Percentiles rank a stretch among this genome's conserved stretches.
These are phyloP conservation scores for Sebastes steindachneri DNA, from an alignment of 2,797 vertebrate genomes.

Conservation along the genomic window DNA sequence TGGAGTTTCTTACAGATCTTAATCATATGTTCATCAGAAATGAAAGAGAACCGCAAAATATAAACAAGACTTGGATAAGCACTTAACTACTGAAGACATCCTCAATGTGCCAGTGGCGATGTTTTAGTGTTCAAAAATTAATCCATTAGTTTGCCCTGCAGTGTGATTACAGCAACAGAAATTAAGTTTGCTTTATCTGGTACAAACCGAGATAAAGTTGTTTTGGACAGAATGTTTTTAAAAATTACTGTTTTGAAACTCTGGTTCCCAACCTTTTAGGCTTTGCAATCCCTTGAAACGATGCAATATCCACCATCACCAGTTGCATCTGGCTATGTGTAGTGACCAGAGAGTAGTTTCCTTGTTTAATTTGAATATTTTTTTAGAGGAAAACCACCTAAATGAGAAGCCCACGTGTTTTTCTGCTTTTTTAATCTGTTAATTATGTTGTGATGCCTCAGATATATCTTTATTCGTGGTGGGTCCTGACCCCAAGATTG, in stretches of 20 bases:
- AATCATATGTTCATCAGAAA: constrained; percentile 53
- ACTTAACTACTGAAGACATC: constrained; percentile 29
- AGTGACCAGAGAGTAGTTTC: not conserved
- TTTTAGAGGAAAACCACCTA: not conserved
- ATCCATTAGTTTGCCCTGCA: constrained; percentile 7
- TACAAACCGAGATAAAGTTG: not conserved
- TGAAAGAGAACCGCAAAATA: constrained; percentile 42
- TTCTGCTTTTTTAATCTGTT: not conserved
- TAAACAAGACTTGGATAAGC: constrained; percentile 43
- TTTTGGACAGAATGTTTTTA: not conserved
- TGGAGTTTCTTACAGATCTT: constrained; percentile 31
- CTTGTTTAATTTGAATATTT: not conserved
- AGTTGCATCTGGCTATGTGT: not conserved
- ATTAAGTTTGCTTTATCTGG: not conserved
- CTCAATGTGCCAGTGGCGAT: not conserved
- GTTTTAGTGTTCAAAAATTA: constrained; percentile 12
- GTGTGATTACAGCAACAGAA: constrained; percentile 20
- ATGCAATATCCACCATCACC: not conserved
- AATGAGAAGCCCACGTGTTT: not conserved
- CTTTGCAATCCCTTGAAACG: not conserved
- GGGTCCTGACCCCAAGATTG: not conserved
- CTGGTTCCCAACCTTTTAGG: not conserved
- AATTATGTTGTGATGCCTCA: not conserved
- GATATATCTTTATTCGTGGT: not conserved
- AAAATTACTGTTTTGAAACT: not conserved